Conservation (phyloP, 2,797 vertebrate genomes). For the Onychomys torridus region DNA sequence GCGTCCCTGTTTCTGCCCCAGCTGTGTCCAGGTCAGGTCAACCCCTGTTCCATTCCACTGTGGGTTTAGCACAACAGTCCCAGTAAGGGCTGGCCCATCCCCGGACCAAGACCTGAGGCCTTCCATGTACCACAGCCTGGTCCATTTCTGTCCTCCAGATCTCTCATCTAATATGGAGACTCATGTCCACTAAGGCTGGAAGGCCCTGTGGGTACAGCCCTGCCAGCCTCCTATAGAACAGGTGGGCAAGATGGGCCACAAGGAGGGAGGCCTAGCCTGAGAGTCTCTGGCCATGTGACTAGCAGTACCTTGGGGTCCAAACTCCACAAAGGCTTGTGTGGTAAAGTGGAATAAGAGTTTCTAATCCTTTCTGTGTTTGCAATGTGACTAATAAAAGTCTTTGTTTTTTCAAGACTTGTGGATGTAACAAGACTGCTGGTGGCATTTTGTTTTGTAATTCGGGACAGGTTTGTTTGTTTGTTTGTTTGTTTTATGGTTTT, state of each 20-base stretch:
- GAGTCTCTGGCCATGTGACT: background rate
- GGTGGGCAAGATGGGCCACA: background rate
- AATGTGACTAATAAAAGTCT: conserved; percentile 61
- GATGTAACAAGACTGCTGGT: background rate
- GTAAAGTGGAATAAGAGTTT: background rate
- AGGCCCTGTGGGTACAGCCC: background rate
- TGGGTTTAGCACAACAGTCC: conserved; percentile 12
- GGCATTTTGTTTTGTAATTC: background rate
- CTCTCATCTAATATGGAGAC: background rate
- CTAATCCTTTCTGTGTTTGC: conserved; percentile 31
- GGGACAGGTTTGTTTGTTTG: too few species aligned
- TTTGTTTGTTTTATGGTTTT: too few species aligned
- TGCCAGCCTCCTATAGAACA: background rate
- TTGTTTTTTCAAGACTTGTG: conserved; percentile 50
- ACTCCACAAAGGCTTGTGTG: background rate
- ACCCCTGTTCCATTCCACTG: background rate
- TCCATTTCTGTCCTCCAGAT: background rate
- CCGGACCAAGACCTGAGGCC: background rate
- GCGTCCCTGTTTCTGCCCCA: background rate
- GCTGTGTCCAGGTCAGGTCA: background rate
- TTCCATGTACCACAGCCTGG: background rate
- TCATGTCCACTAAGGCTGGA: background rate
- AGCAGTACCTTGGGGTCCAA: background rate
- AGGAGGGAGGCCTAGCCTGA: background rate
- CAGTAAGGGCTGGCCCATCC: background rate